phyloP scores from a whole-genome alignment of 2,113 vertebrate species.

The Bubalus kerabau region DNA sequence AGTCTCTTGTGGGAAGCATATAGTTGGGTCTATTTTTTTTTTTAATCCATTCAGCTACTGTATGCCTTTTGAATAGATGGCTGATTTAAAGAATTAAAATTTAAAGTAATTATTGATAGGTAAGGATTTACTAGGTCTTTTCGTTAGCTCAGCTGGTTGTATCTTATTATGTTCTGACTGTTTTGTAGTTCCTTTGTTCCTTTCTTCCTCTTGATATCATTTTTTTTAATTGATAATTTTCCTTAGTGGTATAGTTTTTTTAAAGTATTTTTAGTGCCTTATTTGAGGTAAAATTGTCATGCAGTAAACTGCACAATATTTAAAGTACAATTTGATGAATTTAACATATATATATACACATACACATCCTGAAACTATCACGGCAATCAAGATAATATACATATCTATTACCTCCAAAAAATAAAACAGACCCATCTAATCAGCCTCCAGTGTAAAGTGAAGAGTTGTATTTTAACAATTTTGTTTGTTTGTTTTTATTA shows the following conservation, averaged over 20 bases:
- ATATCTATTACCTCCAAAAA: not conserved
- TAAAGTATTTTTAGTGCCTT: not conserved
- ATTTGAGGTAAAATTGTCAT: not conserved
- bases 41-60: not conserved
- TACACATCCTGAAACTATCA: not conserved
- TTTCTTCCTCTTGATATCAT: not conserved
- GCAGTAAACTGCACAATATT: not conserved
- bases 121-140: not conserved
- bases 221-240: not conserved
- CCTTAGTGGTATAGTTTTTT: not conserved
- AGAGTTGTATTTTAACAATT: not conserved
- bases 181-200: not conserved
- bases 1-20: not conserved
- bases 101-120: not conserved
- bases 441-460: not conserved
- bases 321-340: not conserved
- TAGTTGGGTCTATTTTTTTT: not conserved
- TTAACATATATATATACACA: not conserved
- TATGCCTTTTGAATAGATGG: not conserved
- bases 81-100: not conserved
- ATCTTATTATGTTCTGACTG: not conserved
- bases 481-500: not conserved
- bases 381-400: not conserved
- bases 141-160: not conserved
- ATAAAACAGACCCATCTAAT: not conserved